phyloP scores from a whole-genome alignment of 2,888 invertebrate genomes.

The Eulithis testata region DNA sequence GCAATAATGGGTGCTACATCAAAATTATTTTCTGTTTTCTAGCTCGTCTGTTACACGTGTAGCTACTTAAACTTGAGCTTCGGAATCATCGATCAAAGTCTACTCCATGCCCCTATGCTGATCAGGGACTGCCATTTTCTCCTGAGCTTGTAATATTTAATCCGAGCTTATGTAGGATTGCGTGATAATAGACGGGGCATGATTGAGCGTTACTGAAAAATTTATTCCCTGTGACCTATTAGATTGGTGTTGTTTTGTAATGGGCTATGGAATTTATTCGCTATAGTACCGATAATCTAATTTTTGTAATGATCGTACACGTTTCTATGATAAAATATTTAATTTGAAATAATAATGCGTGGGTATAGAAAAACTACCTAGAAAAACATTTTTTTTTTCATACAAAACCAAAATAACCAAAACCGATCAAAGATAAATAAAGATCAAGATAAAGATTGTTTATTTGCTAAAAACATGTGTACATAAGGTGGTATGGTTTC shows the following conservation, averaged over 20 bases:
- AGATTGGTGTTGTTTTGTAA: conserved; percentile 12
- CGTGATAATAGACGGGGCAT: conserved; percentile 60
- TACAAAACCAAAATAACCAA: too few species aligned
- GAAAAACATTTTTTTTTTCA: too few species aligned
- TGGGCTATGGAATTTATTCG: neutral
- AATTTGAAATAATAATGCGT: too few species aligned
- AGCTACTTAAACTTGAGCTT: conserved; percentile 43
- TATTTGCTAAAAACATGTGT: too few species aligned
- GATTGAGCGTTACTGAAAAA: conserved; percentile 56
- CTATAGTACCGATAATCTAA: too few species aligned
- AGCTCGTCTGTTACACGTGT: conserved; percentile 40
- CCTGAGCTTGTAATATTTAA: conserved; percentile 59
- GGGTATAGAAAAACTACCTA: too few species aligned
- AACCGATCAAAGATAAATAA: too few species aligned
- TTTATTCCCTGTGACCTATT: conserved; percentile 39
- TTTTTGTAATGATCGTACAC: too few species aligned
- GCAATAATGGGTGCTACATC: conserved; percentile 13
- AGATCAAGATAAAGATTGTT: too few species aligned
- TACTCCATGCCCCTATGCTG: conserved; percentile 43
- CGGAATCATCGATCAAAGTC: conserved; percentile 64
- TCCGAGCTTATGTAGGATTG: conserved; percentile 59
- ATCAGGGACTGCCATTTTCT: conserved; percentile 48
- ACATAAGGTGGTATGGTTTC: too few species aligned
- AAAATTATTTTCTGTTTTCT: conserved; percentile 17
- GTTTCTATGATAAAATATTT: too few species aligned